phyloP scores from a whole-genome alignment of 2,113 vertebrate genomes.

The Vulpes ferrilata region DNA sequence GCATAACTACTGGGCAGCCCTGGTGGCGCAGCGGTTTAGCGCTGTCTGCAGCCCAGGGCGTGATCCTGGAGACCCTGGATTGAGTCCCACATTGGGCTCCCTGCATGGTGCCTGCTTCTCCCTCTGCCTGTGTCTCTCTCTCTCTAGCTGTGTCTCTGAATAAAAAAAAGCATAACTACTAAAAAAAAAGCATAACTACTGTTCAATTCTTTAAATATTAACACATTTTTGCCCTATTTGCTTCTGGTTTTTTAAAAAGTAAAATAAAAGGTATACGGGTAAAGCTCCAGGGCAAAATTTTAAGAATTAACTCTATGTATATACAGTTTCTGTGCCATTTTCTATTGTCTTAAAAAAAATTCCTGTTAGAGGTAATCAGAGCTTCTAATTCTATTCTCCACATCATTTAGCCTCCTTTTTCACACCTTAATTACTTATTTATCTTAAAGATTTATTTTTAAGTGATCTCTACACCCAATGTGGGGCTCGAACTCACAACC shows the following conservation, averaged over 20 bases:
- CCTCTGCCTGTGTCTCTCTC: too few relatives aligned
- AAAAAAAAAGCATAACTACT: neutral
- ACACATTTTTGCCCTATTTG: neutral
- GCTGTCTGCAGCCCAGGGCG: too few relatives aligned
- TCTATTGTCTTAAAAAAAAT: neutral
- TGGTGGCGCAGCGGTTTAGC: too few relatives aligned
- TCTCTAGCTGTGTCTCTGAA: too few relatives aligned
- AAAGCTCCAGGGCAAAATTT: neutral
- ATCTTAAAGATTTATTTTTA: neutral
- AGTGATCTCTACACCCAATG: too few relatives aligned
- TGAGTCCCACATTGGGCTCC: too few relatives aligned
- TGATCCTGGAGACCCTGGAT: too few relatives aligned
- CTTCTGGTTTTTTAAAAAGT: neutral
- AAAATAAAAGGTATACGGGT: neutral
- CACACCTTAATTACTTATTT: neutral
- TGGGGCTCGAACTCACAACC: too few relatives aligned
- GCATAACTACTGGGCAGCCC: too few relatives aligned
- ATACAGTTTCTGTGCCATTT: neutral
- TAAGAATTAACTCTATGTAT: neutral
- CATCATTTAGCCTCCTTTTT: neutral
- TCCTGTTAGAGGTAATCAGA: neutral
- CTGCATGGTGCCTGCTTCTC: too few relatives aligned
- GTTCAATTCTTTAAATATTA: neutral
- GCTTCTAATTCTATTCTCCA: neutral
- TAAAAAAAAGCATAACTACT: neutral